A percentile compares a stretch with the other conserved stretches of the same genome.
Conservation (phyloP, 2,888 invertebrate genomes). For the Ormyrus nitidulus region DNA sequence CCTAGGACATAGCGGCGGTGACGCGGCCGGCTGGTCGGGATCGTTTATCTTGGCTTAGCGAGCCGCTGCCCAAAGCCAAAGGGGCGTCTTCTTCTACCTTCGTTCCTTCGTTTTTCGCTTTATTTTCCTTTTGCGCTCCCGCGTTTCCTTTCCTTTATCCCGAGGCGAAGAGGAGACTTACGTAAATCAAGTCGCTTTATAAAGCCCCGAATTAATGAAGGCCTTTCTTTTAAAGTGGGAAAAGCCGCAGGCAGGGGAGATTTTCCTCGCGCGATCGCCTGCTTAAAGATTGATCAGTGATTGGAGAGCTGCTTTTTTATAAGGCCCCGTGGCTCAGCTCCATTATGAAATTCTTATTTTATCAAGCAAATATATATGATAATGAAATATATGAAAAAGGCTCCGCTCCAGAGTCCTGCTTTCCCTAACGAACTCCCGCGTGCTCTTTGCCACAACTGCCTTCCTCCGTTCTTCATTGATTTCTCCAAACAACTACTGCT, state of each 20-base stretch:
- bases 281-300: conserved; percentile 25
- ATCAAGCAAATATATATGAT: no score
- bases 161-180: conserved; percentile 13
- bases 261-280: conserved; percentile 20
- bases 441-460: conserved; percentile 20
- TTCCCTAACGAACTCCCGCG: conserved; percentile 29
- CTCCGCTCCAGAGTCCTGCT: conserved; percentile 38
- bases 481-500: conserved; percentile 23
- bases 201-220: conserved; percentile 53
- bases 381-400: no score
- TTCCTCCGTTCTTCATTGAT: conserved; percentile 50
- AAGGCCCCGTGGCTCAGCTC: neutral
- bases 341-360: no score
- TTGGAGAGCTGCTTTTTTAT: neutral
- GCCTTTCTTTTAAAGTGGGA: conserved; percentile 38
- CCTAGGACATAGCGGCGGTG: conserved; percentile 1
- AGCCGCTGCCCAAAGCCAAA: conserved; percentile 13
- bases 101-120: neutral
- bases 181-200: conserved; percentile 53
- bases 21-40: conserved; percentile 34
- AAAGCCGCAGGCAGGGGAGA: conserved; percentile 33
- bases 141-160: conserved; percentile 4
- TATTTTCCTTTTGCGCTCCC: neutral
- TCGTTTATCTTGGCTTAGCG: conserved; percentile 55
- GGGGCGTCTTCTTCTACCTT: neutral